Percentiles rank a stretch among this genome's conserved stretches.
Evolutionary conservation across 2,797 vertebrate genomes (phyloP).

Genomic region (Lagorchestes hirsutus): DNA sequence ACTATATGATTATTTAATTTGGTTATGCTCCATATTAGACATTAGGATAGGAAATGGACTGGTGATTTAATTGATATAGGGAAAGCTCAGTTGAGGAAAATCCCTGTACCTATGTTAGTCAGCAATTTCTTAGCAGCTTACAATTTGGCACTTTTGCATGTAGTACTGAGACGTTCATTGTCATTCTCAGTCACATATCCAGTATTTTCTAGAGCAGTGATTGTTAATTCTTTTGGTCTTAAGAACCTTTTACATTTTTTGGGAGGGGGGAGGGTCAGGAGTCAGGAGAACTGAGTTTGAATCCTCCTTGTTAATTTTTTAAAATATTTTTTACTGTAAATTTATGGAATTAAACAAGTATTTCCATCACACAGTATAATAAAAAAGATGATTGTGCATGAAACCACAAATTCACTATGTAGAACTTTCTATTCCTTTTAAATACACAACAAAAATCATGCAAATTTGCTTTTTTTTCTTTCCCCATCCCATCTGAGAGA

Average conservation of each 20-base stretch:
- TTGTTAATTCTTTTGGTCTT: not conserved
- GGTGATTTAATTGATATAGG: not conserved
- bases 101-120: not conserved
- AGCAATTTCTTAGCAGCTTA: not conserved
- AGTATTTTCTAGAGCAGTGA: not conserved
- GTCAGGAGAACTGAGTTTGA: not conserved
- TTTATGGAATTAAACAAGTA: not conserved
- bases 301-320: not conserved
- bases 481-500: too few relatives aligned
- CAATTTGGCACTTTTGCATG: not conserved
- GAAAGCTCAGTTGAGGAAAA: not conserved
- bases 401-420: not conserved
- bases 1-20: not conserved
- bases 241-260: not conserved
- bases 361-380: not conserved
- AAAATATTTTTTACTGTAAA: not conserved
- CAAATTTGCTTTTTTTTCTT: too few relatives aligned
- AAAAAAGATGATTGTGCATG: not conserved
- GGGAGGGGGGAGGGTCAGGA: fast-evolving
- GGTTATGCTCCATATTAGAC: not conserved
- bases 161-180: not conserved
- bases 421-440: too few relatives aligned
- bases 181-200: not conserved
- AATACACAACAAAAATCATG: too few relatives aligned
- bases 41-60: not conserved